phyloP scores from a whole-genome alignment of 35 echinoderm and acorn worm species.

The Lytechinus pictus region DNA sequence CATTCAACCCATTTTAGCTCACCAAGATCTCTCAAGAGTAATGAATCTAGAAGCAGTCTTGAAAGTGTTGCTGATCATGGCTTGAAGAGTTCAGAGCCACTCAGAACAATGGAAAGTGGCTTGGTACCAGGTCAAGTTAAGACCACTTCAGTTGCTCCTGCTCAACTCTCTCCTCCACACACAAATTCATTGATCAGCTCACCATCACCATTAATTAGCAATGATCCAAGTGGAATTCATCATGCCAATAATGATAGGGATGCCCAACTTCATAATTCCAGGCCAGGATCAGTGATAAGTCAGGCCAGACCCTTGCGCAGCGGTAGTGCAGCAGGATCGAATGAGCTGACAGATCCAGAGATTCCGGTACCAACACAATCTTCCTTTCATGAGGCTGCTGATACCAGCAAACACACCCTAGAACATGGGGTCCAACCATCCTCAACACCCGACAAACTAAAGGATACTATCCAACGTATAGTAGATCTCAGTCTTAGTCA shows the following conservation, averaged over 20 bases:
- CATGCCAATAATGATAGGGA: not conserved
- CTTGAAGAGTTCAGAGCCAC: not conserved
- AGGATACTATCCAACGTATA: not conserved
- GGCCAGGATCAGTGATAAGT: not conserved
- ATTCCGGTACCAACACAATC: not conserved
- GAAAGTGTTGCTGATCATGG: not conserved
- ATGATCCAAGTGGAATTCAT: not conserved
- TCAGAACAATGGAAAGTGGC: not conserved
- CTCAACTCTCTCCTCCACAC: not conserved
- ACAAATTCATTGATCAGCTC: not conserved
- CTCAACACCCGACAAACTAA: not conserved
- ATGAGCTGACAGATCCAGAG: not conserved
- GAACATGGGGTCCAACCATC: conserved; percentile 14
- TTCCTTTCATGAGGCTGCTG: not conserved
- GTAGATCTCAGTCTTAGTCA: not conserved
- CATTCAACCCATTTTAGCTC: not conserved
- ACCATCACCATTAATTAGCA: not conserved
- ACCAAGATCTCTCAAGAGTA: not conserved
- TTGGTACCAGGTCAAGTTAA: not conserved
- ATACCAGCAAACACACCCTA: not conserved
- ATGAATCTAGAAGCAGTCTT: not conserved
- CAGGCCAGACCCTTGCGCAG: not conserved
- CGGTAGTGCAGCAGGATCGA: not conserved
- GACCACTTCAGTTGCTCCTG: not conserved
- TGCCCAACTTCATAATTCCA: not conserved